Evolutionary conservation across 2,797 vertebrate species (phyloP), one percentile per base, ranked within the genome.

Genomic region (Spatula versicolor): DNA sequence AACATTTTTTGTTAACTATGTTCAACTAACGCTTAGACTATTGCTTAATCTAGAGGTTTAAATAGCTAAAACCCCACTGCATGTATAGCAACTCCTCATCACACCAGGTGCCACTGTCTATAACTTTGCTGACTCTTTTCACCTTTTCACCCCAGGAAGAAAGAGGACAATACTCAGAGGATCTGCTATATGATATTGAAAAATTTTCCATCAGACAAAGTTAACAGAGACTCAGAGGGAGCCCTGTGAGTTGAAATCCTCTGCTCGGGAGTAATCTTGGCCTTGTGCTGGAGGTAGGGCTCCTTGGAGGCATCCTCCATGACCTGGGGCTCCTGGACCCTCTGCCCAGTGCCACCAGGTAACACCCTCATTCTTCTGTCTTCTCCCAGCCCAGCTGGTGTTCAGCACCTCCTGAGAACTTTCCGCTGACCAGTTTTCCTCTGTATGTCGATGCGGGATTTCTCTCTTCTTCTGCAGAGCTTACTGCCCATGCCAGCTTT

Each of bases 231-330:
- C 45, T 48, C 3, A 0, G 19, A 5, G 28, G 63, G 59, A 13
- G 13, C 7, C 14, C 8, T 30, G 62, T 10, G 31, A 64, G 64
- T 8, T 30, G 26, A 25, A 68, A 31, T 13, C 14, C 7, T 26
- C 45, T 37, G 1, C 20, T 58, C 19, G 45, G 33, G 9, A 54
- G 8, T 0, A 0, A n/a, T n/a, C 14, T 5, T n/a, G n/a, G 62
- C 18, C 39, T 59, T 35, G 14, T 60, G 59, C 25, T 52, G 30
- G 39, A 64, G 39, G 60, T 12, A 68, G 72, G 26, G 28, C 19
- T 23, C 37, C 73, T 0, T 63, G 33, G 31, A 22, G 41, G 6
- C 43, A 60, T 0, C 1, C 7, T 4, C 18, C 16, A 13, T 39
- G 2, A 1, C 43, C 43, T 45, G 43, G 9, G 43, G 43, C 3